Conservation (phyloP, 2,113 vertebrate genomes). For the Bettongia penicillata region DNA sequence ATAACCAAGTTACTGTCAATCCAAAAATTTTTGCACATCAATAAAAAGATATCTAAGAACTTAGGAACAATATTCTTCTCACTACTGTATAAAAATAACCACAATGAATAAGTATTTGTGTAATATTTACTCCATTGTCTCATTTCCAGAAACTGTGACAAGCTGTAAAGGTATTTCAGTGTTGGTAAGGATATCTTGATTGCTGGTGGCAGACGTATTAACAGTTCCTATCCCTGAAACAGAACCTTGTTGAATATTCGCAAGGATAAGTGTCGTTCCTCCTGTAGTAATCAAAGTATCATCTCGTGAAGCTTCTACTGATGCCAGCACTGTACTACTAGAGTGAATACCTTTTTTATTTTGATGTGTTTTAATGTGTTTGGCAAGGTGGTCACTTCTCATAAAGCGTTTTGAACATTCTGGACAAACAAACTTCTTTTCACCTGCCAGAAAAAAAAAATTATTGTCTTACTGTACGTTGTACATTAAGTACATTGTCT, state of each 20-base stretch:
- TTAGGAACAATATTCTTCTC: slow-evolving; percentile 92
- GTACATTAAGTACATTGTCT: slow-evolving; percentile 14
- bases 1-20: slow-evolving; percentile 96
- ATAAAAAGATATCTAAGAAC: slow-evolving; percentile 96
- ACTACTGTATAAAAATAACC: slow-evolving; percentile 95
- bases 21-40: slow-evolving; percentile 93
- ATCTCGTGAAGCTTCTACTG: slow-evolving; percentile 94
- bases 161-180: slow-evolving; percentile 99
- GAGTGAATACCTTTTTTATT: slow-evolving; percentile 99
- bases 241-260: slow-evolving; percentile 97
- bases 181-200: slow-evolving; percentile 97
- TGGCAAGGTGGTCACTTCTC: slow-evolving; percentile 99
- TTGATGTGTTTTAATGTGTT: slow-evolving; percentile 99
- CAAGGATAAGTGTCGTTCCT: slow-evolving; percentile 99
- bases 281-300: slow-evolving; percentile 97
- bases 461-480: slow-evolving; percentile 19
- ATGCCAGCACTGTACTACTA: slow-evolving; percentile 92
- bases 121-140: slow-evolving; percentile 97
- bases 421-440: slow-evolving; percentile 99
- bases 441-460: slow-evolving; percentile 87
- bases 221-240: slow-evolving; percentile 95
- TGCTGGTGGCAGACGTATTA: slow-evolving; percentile 90
- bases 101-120: slow-evolving; percentile 93
- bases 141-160: slow-evolving; percentile 96
- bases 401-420: slow-evolving; percentile 99